These are phyloP conservation scores for Montipora cactus DNA, from an alignment of 64 coral and sea anemone species.

Conservation along the genomic window DNA sequence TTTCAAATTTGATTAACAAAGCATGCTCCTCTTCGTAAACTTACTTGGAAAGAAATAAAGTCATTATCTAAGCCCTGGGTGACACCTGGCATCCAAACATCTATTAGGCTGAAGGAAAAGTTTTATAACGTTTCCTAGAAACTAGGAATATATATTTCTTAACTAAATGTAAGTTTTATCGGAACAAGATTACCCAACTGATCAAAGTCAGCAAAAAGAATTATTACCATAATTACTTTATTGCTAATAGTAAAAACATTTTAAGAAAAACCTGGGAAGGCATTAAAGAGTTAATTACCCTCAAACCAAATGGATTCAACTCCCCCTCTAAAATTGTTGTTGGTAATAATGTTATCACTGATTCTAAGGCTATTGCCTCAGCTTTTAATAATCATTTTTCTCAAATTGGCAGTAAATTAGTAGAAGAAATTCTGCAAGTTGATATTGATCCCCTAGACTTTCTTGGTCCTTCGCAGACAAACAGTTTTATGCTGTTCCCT, in stretches of 20 bases:
- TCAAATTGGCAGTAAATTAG: constrained; percentile 16
- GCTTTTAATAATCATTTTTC: constrained; percentile 66
- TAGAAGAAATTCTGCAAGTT: too few species aligned
- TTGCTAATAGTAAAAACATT: constrained; percentile 61
- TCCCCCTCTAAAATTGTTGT: constrained; percentile 34
- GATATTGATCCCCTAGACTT: too few species aligned
- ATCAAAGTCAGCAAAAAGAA: constrained; percentile 53
- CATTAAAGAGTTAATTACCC: constrained; percentile 56
- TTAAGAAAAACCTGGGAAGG: constrained; percentile 42
- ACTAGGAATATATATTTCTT: constrained; percentile 20
- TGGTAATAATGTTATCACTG: constrained; percentile 22
- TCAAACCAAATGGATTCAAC: constrained; percentile 37
- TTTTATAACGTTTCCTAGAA: constrained; percentile 32
- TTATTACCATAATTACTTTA: constrained; percentile 15
- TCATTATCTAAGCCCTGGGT: constrained; percentile 64
- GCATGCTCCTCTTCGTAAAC: constrained; percentile 56
- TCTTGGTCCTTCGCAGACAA: too few species aligned
- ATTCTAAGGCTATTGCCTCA: constrained; percentile 42
- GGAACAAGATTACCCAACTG: constrained; percentile 41
- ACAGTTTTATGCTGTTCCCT: too few species aligned
- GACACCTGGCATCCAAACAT: constrained; percentile 40
- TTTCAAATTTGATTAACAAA: constrained; percentile 46
- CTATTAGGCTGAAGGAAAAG: constrained; percentile 38
- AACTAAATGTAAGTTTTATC: constrained; percentile 29
- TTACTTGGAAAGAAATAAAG: constrained; percentile 66